Conservation (phyloP, 2,113 vertebrate genomes). For the Motacilla alba region DNA sequence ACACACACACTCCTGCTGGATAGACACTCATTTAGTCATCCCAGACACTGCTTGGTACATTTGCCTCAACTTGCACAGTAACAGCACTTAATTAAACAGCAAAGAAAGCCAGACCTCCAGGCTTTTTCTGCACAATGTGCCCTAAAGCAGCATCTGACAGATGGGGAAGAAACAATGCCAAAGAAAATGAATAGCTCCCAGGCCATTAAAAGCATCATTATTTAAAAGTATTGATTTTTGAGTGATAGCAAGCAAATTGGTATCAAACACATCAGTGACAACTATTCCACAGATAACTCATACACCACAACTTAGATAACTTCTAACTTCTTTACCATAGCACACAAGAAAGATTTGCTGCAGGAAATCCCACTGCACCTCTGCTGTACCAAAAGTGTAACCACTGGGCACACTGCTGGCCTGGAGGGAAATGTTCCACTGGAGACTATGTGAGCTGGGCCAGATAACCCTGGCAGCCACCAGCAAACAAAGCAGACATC, state of each 20-base stretch:
- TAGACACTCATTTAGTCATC: slow-evolving; percentile 31
- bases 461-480: not conserved
- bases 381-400: not conserved
- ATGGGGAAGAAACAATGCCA: not conserved
- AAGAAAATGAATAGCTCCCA: not conserved
- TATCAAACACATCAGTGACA: not conserved
- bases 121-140: slow-evolving; percentile 4
- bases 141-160: not conserved
- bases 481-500: not conserved
- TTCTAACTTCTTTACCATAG: not conserved
- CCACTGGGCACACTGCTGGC: not conserved
- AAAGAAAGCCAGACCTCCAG: slow-evolving; percentile 28
- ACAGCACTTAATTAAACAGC: slow-evolving; percentile 41
- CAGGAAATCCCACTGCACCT: not conserved
- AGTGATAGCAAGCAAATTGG: not conserved
- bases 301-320: not conserved
- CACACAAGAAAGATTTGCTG: not conserved
- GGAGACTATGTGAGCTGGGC: not conserved
- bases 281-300: not conserved
- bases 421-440: not conserved
- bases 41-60: not conserved
- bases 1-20: not conserved
- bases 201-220: not conserved
- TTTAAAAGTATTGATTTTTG: not conserved
- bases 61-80: slow-evolving; percentile 53